Evolutionary conservation across 2,113 vertebrate genomes (phyloP).

Genomic region (Smithornis capensis): DNA sequence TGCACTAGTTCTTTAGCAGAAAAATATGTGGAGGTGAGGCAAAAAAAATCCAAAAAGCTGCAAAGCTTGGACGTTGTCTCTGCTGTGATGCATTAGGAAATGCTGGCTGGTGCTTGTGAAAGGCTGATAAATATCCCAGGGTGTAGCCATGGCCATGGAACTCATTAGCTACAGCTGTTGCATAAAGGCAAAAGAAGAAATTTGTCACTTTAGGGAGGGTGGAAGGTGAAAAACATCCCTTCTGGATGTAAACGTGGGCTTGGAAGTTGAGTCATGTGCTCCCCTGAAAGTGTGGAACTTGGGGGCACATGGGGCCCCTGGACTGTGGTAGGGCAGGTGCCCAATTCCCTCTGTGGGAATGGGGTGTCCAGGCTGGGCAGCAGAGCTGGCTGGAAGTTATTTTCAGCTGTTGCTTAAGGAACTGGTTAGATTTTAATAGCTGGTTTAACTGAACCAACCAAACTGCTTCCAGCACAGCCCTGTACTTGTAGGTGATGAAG

Average conservation of each 20-base stretch:
- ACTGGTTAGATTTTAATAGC: not conserved
- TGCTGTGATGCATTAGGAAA: not conserved
- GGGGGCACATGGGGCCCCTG: accelerated
- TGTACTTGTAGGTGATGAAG: not conserved
- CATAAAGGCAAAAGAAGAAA: not conserved
- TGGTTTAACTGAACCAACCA: not conserved
- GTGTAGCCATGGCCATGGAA: not conserved
- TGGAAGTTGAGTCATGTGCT: not conserved
- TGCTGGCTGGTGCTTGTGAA: not conserved
- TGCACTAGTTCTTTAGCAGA: not conserved
- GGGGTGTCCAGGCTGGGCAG: not conserved
- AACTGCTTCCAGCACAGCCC: not conserved
- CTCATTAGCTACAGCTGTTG: not conserved
- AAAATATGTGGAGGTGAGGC: not conserved
- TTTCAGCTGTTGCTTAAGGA: not conserved
- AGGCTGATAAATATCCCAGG: not conserved
- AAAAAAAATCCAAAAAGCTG: not conserved
- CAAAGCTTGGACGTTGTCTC: not conserved
- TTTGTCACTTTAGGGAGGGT: not conserved
- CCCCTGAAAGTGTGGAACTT: not conserved
- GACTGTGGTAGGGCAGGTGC: not conserved
- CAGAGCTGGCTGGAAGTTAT: not conserved
- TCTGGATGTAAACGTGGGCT: not conserved
- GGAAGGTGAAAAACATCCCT: not conserved
- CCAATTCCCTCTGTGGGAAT: not conserved